Conservation (phyloP, 2,888 invertebrate species). For the Formica aserva region DNA sequence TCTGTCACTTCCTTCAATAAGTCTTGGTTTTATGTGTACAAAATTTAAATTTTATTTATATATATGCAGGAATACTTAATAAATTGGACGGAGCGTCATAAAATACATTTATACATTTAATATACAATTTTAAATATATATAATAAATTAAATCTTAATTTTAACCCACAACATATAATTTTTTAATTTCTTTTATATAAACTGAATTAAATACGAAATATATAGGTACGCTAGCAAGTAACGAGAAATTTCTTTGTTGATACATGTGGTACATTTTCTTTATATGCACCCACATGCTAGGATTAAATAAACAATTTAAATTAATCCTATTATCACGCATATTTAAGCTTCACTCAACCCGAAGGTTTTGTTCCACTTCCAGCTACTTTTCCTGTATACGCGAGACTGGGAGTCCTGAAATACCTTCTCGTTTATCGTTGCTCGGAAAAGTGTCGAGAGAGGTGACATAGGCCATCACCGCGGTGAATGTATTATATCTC, state of each 20-base stretch:
- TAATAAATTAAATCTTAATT: not conserved
- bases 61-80: not conserved
- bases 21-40: not conserved
- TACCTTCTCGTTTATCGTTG: slow-evolving; percentile 21
- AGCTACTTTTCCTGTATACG: not conserved
- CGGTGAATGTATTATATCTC: slow-evolving; percentile 5
- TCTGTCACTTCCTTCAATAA: not conserved
- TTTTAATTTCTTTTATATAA: not conserved
- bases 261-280: not conserved
- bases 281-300: not conserved
- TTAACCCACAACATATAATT: not conserved
- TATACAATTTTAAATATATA: not conserved
- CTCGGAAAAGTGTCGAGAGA: slow-evolving; percentile 33
- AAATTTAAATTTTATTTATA: slow-evolving; percentile 1
- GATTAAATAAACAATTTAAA: slow-evolving; percentile 7
- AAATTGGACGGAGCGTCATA: not conserved
- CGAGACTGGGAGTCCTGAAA: not conserved
- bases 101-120: not conserved
- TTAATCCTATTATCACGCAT: not conserved
- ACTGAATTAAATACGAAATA: not conserved
- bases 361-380: not conserved
- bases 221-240: not conserved
- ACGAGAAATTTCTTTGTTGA: not conserved
- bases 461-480: slow-evolving; percentile 10
- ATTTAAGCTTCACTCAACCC: not conserved